Base-by-base conservation (phyloP, 2,797 vertebrate species). In the Oreortyx pictus region DNA sequence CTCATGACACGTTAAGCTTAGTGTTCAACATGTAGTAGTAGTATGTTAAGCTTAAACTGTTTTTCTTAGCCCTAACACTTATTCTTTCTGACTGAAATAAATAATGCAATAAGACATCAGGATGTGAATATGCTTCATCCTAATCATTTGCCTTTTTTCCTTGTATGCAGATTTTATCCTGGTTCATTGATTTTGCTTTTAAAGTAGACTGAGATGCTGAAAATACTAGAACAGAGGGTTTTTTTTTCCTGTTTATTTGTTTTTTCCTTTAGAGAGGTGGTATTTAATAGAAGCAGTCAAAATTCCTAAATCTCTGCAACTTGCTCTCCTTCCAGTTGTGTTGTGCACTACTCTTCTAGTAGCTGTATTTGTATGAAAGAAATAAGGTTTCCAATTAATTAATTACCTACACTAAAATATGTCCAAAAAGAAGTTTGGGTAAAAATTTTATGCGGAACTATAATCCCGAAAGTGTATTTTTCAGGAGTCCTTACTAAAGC, bases 271-370 rank as follows among this genome's bases (percentile, higher is more conserved):
- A 64, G 61, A 29, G 27, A 43, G 20, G 10, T 31, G 19, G 22
- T 31, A 43, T 29, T 54, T 27, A 68, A 47, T 39, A 47, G 13
- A 22, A 57, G 27, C 61, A 59, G 82, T 79, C 59, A 77, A 78
- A 92, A 89, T 94, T 75, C 33, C 35, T 33, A 65, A 82, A 88
- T 25, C 46, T 25, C 41, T 74, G 47, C 70, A 86, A 89, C 75
- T 82, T 94, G 17, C 75, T 94, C 25, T 94, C 49, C 76, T 84
- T 93, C 74, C 27, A 62, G 23, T 20, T 93, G 47, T 82, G 64
- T 52, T 92, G 90, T 86, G 70, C 92, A 71, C 67, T 46, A 17
- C 77, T 62, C 78, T 77, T 80, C 49, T 29, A 47, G 65, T 91
- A 82, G 54, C 81, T 89, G 82, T 94, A 47, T 80, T 83, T 93